Evolutionary conservation across 2,797 vertebrate species (phyloP), one percentile per base, ranked within the genome.

Genomic region (Channallabes apus): DNA sequence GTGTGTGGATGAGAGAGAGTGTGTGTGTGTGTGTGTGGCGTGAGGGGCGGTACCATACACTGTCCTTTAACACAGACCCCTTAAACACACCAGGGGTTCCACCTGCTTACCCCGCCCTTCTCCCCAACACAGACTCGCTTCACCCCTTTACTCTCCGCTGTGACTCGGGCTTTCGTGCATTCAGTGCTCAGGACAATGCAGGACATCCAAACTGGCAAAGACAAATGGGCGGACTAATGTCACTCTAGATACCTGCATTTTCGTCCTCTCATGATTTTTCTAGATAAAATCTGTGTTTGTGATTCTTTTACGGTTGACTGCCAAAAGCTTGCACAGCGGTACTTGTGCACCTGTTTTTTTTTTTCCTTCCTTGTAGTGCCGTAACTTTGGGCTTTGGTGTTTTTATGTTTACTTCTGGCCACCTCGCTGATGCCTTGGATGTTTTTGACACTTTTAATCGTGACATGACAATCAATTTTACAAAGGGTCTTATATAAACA

Each of bases 381-480:
- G 89, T 93, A 90, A 85, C 15, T 85, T 80, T 90, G 77, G 86
- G 90, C 87, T 88, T 91, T 91, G 82, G 51, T 89, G 91, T 92
- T 90, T 90, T 84, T 91, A 64, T 20, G 14, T 80, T 79, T 72
- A 32, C 46, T 41, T 82, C 46, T 22, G 75, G 73, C 83, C 82
- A 87, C 90, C 84, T 88, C 68, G 93, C 93, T 86, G 89, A 94
- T 94, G 94, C 94, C 94, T 94, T 94, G 87, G 91, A 93, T 94
- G 93, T 94, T 94, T 89, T 88, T 87, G 88, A 93, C 90, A 91
- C 90, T 93, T 94, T 95, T 93, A 93, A 94, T 92, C 91, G 91
- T 86, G 89, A 92, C 91, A 91, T 93, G 95, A 95, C 95, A 96
- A 96, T 96, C 95, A 94, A 90, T 94, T 95, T 95, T 93, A 93